Conservation (phyloP, 2,113 vertebrate species). For the Solenodon paradoxus region DNA sequence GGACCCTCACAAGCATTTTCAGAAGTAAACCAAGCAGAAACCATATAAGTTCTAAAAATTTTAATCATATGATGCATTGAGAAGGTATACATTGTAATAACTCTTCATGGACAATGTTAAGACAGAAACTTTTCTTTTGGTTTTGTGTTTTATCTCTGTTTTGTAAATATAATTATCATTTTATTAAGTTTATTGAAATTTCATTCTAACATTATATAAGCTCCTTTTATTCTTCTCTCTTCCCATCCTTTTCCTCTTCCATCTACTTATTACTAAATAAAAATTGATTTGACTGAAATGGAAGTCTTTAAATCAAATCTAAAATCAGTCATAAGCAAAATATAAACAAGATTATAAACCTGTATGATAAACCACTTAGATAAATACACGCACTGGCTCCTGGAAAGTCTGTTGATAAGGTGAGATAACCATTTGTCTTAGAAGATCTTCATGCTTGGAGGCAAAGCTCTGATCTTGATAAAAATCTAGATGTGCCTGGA, state of each 20-base stretch:
- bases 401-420: background rate
- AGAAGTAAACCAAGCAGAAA: conserved; percentile 60
- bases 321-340: background rate
- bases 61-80: background rate
- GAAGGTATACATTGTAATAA: background rate
- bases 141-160: too few species aligned
- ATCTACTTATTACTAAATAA: background rate
- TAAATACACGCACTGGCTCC: background rate
- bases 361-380: background rate
- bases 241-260: background rate
- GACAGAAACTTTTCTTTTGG: background rate
- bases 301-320: conserved; percentile 1
- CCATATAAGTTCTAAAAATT: background rate
- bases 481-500: background rate
- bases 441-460: background rate
- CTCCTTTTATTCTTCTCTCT: background rate
- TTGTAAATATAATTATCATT: too few species aligned
- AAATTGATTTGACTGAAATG: background rate
- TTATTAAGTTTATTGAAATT: too few species aligned
- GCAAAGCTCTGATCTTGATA: background rate
- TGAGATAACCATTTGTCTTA: background rate
- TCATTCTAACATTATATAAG: too few species aligned
- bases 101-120: background rate
- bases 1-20: conserved; percentile 44
- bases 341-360: background rate